A percentile compares a stretch with the other conserved stretches of the same genome.
These are phyloP conservation scores for Sebastes schlegelii DNA, from an alignment of 2,113 vertebrate species.

Conservation along the genomic window DNA sequence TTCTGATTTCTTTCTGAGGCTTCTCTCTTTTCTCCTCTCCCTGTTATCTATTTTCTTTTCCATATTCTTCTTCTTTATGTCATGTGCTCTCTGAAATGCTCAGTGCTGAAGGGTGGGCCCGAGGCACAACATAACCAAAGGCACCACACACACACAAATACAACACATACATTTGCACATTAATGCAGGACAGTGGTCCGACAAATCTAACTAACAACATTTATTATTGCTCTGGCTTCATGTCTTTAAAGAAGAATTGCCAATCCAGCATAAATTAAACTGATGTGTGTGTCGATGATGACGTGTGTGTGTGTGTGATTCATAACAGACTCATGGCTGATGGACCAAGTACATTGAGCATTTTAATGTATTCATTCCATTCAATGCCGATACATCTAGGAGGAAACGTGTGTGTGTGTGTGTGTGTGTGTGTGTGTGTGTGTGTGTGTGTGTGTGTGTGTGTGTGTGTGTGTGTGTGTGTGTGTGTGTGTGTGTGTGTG, in stretches of 20 bases:
- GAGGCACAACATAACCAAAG: slow-evolving; percentile 38
- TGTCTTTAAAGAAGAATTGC: slow-evolving; percentile 25
- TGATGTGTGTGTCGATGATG: background rate
- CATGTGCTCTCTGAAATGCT: slow-evolving; percentile 46
- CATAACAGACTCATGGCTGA: background rate
- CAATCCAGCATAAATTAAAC: background rate
- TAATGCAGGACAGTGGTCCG: slow-evolving; percentile 26
- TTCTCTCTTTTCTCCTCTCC: slow-evolving; percentile 8
- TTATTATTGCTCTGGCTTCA: slow-evolving; percentile 32
- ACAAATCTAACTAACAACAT: slow-evolving; percentile 32
- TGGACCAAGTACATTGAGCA: slow-evolving; percentile 2
- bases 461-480: slow-evolving; percentile 16
- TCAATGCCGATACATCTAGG: slow-evolving; percentile 5
- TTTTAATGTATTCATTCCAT: slow-evolving; percentile 25
- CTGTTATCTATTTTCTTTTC: slow-evolving; percentile 40
- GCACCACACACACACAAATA: background rate
- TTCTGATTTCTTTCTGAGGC: slow-evolving; percentile 15
- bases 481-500: slow-evolving; percentile 12
- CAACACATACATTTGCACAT: background rate
- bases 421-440: slow-evolving; percentile 12
- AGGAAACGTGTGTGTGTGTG: slow-evolving; percentile 4
- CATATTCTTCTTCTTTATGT: slow-evolving; percentile 38
- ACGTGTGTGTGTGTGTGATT: background rate
- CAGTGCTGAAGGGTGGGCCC: slow-evolving; percentile 41
- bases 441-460: slow-evolving; percentile 16